Evolutionary conservation across 1,140 invertebrate species (phyloP), one percentile per base, ranked within the genome.

Genomic region (Calliopsis andreniformis): DNA sequence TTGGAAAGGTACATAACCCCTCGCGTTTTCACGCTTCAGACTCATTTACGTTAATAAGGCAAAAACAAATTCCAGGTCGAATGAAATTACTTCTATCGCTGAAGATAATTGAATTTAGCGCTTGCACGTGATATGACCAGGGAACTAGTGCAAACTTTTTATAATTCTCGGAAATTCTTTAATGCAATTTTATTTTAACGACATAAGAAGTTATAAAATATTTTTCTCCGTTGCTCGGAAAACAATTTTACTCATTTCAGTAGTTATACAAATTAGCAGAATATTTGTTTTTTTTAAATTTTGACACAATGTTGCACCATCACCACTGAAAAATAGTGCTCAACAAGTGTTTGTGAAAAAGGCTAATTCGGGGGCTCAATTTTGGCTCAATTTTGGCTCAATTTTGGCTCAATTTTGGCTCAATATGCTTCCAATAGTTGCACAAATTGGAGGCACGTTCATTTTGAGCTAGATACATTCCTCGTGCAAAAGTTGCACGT

Each of bases 341-440:
- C 68, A 71, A 71, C 68, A 71, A 71, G 68, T 71, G 68, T 39
- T 61, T 16, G n/a, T 20, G 25, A 8, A 42, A 20, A 39, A 30
- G 7, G n/a, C n/a, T n/a, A n/a, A n/a, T n/a, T n/a, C n/a, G n/a
- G n/a, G n/a, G n/a, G n/a, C n/a, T n/a, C n/a, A n/a, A n/a, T n/a
- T n/a, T n/a, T n/a, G n/a, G n/a, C n/a, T n/a, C n/a, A n/a, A n/a
- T n/a, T n/a, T n/a, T n/a, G n/a, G n/a, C n/a, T n/a, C n/a, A n/a
- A n/a, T n/a, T n/a, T n/a, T n/a, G n/a, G n/a, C n/a, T n/a, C n/a
- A n/a, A n/a, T n/a, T n/a, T n/a, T n/a, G n/a, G n/a, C n/a, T n/a
- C 35, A 39, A 39, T 39, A 5, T 39, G 35, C 35, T 39, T 39
- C 35, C 35, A 39, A 39, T 39, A 14, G 45, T 64, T 59, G 1